Evolutionary conservation across 2,797 vertebrate genomes (phyloP).

Genomic region (Nasua narica): DNA sequence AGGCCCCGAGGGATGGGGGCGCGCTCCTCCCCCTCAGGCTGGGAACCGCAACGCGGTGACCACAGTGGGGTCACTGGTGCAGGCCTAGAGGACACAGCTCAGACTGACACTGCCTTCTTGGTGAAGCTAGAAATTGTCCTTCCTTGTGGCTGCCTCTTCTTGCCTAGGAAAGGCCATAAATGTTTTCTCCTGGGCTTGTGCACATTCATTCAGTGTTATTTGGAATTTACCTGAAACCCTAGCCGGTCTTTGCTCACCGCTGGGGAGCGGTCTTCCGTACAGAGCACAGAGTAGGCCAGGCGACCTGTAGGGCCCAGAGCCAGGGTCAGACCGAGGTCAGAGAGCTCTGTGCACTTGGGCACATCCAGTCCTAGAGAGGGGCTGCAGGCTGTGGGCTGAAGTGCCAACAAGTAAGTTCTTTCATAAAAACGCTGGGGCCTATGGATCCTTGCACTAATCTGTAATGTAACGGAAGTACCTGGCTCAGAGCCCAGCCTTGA

Average conservation of each 20-base stretch:
- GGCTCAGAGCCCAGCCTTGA: not conserved
- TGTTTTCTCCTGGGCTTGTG: not conserved
- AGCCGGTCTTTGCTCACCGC: not conserved
- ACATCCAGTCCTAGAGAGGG: not conserved
- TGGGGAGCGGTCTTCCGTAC: not conserved
- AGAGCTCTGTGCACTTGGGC: not conserved
- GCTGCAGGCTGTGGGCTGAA: not conserved
- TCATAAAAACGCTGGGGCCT: not conserved
- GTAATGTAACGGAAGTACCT: not conserved
- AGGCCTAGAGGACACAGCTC: not conserved
- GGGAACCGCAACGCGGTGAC: too few relatives aligned
- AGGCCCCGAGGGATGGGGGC: not conserved
- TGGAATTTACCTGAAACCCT: not conserved
- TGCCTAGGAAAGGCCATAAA: not conserved
- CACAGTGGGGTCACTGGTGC: too few relatives aligned
- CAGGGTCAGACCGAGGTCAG: not conserved
- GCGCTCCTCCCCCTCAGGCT: accelerated
- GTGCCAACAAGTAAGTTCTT: not conserved
- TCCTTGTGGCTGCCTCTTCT: not conserved
- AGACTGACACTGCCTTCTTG: not conserved
- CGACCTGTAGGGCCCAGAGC: not conserved
- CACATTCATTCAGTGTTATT: not conserved
- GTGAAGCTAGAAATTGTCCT: not conserved
- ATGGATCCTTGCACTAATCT: not conserved
- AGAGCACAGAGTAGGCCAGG: not conserved